Conservation (phyloP, 2,113 vertebrate genomes). For the Euleptes europaea region DNA sequence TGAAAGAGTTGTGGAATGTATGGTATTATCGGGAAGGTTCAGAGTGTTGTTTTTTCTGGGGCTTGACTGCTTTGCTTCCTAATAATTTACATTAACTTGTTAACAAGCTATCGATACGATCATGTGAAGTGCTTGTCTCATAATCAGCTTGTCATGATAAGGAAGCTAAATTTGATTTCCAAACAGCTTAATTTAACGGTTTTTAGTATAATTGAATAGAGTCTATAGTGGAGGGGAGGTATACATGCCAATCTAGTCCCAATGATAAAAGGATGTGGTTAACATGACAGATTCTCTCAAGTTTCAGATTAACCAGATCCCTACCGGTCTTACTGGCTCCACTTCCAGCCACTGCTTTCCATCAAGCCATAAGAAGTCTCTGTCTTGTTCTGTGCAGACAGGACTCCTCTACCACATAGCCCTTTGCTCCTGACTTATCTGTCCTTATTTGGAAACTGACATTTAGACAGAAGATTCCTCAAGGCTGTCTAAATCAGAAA, state of each 20-base stretch:
- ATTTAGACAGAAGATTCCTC: conserved; percentile 7
- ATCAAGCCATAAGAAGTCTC: not conserved
- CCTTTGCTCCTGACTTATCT: not conserved
- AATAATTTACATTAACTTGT: not conserved
- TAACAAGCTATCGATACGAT: too few relatives aligned
- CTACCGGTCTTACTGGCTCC: not conserved
- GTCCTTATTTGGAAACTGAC: not conserved
- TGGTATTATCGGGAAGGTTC: not conserved
- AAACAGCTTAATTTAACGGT: not conserved
- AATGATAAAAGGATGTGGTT: conserved; percentile 26
- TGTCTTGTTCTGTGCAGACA: not conserved
- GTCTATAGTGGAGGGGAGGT: conserved; percentile 28
- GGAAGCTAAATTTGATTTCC: too few relatives aligned
- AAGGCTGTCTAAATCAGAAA: conserved; percentile 4
- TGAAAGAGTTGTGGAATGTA: not conserved
- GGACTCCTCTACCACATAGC: too few relatives aligned
- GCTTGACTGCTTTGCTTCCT: not conserved
- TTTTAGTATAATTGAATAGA: conserved; percentile 17
- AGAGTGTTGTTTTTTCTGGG: not conserved
- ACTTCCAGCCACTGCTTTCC: not conserved
- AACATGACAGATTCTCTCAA: conserved; percentile 10
- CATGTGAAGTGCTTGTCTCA: too few relatives aligned
- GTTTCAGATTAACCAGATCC: not conserved
- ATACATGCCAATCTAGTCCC: conserved; percentile 15
- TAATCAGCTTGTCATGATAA: too few relatives aligned